Evolutionary conservation across 1,140 invertebrate species (phyloP).

Genomic region (Acromyrmex charruanus): DNA sequence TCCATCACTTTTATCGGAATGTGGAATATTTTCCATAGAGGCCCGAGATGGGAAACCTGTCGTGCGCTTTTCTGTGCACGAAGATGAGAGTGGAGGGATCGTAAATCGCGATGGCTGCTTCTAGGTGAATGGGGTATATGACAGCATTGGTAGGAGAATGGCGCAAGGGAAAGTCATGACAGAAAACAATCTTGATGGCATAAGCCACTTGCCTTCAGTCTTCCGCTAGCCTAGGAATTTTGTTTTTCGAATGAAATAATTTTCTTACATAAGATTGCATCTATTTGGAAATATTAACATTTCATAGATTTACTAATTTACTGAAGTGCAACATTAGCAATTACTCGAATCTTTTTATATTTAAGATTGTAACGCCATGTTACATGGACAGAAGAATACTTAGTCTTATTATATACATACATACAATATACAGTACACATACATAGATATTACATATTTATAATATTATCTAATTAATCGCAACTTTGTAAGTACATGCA

Average conservation of each 20-base stretch:
- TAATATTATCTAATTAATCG: constrained; percentile 5
- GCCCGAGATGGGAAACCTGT: constrained; percentile 43
- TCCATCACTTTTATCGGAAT: constrained; percentile 47
- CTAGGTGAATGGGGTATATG: constrained; percentile 60
- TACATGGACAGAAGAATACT: not conserved
- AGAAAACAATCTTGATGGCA: constrained; percentile 52
- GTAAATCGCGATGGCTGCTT: constrained; percentile 67
- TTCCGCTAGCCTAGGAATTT: not conserved
- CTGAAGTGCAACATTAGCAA: not conserved
- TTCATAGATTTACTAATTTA: not conserved
- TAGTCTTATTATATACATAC: not conserved
- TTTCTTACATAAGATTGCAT: not conserved
- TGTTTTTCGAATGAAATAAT: constrained; percentile 5
- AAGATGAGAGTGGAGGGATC: constrained; percentile 62
- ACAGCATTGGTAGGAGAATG: constrained; percentile 43
- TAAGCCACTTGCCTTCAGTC: constrained; percentile 31
- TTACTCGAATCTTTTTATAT: not conserved
- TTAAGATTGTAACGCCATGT: not conserved
- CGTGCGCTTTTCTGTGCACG: constrained; percentile 34
- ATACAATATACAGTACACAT: not conserved
- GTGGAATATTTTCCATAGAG: constrained; percentile 39
- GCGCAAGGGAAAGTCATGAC: constrained; percentile 49
- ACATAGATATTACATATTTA: not conserved
- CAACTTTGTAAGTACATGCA: not conserved
- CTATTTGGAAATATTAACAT: not conserved